Evolutionary conservation across 2,113 vertebrate species (phyloP).

Genomic region (Henicopernis longicauda): DNA sequence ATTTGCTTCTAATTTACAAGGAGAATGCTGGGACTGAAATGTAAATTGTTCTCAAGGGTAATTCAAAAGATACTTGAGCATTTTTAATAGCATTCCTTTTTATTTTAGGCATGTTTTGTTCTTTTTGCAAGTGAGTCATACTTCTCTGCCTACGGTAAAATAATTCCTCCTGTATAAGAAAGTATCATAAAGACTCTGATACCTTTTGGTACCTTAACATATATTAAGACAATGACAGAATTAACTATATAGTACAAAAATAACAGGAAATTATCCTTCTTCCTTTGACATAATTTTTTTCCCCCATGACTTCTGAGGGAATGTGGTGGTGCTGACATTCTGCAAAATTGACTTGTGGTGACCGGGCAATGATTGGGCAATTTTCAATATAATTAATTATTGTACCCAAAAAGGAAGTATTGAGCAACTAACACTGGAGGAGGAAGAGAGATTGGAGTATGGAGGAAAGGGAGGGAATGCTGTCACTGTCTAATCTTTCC

Average conservation of each 20-base stretch:
- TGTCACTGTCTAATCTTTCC: background rate
- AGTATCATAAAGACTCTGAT: background rate
- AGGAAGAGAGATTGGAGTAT: background rate
- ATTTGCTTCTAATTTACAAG: background rate
- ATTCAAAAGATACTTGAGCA: background rate
- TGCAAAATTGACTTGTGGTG: background rate
- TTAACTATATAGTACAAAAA: background rate
- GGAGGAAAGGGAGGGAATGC: background rate
- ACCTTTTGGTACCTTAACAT: background rate
- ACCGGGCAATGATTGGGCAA: background rate
- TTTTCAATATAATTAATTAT: constrained; percentile 59
- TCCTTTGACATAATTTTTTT: background rate
- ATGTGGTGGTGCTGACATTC: background rate
- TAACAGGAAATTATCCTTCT: background rate
- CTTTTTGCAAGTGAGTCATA: background rate
- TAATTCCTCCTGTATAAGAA: background rate
- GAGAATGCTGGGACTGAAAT: background rate
- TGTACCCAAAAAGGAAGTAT: background rate
- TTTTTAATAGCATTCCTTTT: background rate
- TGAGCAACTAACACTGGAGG: background rate
- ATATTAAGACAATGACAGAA: background rate
- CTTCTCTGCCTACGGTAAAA: background rate
- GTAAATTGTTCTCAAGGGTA: background rate
- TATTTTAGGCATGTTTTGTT: background rate
- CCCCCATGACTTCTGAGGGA: background rate